Percentiles rank a stretch among this genome's conserved stretches.
Conservation (phyloP, 1,140 invertebrate genomes). For the Alviniconcha marisindica region DNA sequence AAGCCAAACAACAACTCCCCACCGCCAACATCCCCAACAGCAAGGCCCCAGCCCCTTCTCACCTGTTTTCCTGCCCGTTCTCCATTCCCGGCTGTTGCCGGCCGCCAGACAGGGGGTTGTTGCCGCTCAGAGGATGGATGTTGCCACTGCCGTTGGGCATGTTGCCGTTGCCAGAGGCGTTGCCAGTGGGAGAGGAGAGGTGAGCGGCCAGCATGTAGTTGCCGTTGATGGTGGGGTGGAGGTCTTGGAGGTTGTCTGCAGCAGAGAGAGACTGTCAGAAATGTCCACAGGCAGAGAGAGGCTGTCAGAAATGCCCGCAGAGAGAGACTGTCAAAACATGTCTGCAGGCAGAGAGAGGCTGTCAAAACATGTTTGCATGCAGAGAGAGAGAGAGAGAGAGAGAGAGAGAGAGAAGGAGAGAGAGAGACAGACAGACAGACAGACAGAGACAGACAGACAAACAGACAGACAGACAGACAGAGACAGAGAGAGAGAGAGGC, state of each 20-base stretch:
- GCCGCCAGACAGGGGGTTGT: background rate
- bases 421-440: background rate
- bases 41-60: background rate
- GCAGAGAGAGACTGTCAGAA: background rate
- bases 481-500: no score
- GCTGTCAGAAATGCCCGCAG: no score
- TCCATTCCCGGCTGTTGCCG: background rate
- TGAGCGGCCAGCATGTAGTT: conserved; percentile 20
- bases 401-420: background rate
- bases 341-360: background rate
- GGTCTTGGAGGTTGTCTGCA: conserved; percentile 31
- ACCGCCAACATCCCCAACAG: no score
- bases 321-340: background rate
- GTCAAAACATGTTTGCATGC: no score
- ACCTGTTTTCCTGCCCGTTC: conserved; percentile 25
- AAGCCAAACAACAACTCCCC: background rate
- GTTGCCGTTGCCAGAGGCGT: background rate
- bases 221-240: conserved; percentile 39
- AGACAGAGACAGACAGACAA: background rate
- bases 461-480: background rate
- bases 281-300: background rate
- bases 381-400: background rate
- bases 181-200: background rate
- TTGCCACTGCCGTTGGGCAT: background rate
- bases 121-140: background rate